Evolutionary conservation across 2,888 invertebrate species (phyloP), one percentile per base, ranked within the genome.

Genomic region (Cheiracanthium punctorium): DNA sequence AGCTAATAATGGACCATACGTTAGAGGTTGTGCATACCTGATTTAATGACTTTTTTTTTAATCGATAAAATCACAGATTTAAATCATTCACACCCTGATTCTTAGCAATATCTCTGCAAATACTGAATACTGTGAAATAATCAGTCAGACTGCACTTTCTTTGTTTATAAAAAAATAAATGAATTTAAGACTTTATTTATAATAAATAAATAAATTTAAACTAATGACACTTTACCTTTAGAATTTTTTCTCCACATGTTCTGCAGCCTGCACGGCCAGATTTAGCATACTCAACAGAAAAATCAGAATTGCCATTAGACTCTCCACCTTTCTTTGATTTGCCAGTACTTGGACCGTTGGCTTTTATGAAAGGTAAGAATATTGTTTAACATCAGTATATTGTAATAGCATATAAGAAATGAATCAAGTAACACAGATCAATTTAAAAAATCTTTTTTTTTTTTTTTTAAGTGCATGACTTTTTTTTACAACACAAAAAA

Each of bases 161-260:
- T 8, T 37, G 12, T 8, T 37, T 37, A 37, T 37, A 37, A 37
- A 37, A 37, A 37, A 37, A 8, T 37, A 5, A 8, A 37, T 8
- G 12, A 5, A 37, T 37, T 37, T 12, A 37, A 37, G 12, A 48
- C 8, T 48, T 10, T 17, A 48, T 48, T 2, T 17, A 48, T 48
- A 48, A 29, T 20, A 24, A 10, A 29, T 12, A 41, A 28, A 28
- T 91, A n/a, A n/a, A n/a, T n/a, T n/a, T n/a, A n/a, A n/a, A n/a
- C n/a, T n/a, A n/a, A n/a, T n/a, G n/a, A n/a, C n/a, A 41, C 24
- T 24, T 91, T 91, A 96, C 94, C 93, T 97, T 96, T 82, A 94
- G 93, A 90, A 98, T 97, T 90, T 95, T 96, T 84, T 95, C 94
- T 89, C 96, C 95, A 92, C 98, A 98, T 0, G 95, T 96, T 84